Evolutionary conservation across 2,797 vertebrate genomes (phyloP).

Genomic region (Nothura maculosa): DNA sequence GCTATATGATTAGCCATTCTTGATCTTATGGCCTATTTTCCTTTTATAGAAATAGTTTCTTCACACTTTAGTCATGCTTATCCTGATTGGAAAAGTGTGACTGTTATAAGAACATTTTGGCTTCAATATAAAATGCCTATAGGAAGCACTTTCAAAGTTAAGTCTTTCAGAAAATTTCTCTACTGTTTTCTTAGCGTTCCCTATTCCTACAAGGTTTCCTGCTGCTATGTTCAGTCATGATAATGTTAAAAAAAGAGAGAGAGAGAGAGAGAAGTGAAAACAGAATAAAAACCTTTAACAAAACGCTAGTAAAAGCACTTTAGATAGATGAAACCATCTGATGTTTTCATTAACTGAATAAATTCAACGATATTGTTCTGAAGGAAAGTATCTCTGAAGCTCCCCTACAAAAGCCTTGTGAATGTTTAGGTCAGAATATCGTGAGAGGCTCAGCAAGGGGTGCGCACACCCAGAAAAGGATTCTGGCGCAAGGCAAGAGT

Average conservation of each 20-base stretch:
- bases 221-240: neutral
- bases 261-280: too few species aligned
- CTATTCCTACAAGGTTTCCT: neutral
- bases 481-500: slow-evolving; percentile 2
- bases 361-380: neutral
- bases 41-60: neutral
- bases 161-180: neutral
- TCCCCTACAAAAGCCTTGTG: neutral
- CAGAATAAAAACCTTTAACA: neutral
- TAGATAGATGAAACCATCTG: neutral
- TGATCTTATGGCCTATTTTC: neutral
- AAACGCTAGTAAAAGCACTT: neutral
- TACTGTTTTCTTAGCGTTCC: neutral
- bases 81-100: neutral
- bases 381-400: slow-evolving; percentile 16
- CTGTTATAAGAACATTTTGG: neutral
- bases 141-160: slow-evolving; percentile 16
- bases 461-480: neutral
- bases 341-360: neutral
- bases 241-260: neutral
- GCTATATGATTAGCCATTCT: neutral
- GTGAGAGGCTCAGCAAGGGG: neutral
- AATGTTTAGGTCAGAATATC: neutral
- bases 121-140: slow-evolving; percentile 9
- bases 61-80: neutral